Evolutionary conservation across 2,113 vertebrate species (phyloP).

Genomic region (Macroglossus sobrinus): DNA sequence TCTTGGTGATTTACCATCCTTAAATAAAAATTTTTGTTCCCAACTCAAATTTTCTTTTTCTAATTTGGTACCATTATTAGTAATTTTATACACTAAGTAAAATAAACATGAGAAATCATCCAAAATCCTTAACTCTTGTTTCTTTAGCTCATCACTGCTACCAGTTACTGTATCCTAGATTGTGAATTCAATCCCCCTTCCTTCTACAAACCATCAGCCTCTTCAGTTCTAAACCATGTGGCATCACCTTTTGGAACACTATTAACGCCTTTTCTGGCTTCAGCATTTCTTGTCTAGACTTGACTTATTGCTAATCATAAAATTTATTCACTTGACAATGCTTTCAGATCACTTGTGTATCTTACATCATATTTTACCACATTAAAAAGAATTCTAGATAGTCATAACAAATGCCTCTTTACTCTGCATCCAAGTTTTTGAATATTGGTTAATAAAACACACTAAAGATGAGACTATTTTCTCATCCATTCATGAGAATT

Average conservation of each 20-base stretch:
- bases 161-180: neutral
- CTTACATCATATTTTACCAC: neutral
- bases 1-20: neutral
- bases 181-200: neutral
- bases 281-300: neutral
- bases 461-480: neutral
- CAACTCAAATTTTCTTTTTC: neutral
- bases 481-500: neutral
- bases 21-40: neutral
- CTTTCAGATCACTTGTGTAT: neutral
- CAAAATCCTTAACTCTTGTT: neutral
- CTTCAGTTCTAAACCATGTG: neutral
- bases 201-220: neutral
- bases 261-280: neutral
- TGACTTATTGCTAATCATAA: neutral
- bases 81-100: neutral
- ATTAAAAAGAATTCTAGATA: neutral
- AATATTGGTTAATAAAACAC: neutral
- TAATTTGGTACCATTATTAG: neutral
- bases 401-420: neutral
- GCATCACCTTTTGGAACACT: neutral
- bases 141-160: neutral
- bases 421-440: neutral
- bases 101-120: neutral
- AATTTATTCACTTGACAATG: neutral